phyloP scores from a whole-genome alignment of 2,113 vertebrate species.

The Heterotis niloticus region DNA sequence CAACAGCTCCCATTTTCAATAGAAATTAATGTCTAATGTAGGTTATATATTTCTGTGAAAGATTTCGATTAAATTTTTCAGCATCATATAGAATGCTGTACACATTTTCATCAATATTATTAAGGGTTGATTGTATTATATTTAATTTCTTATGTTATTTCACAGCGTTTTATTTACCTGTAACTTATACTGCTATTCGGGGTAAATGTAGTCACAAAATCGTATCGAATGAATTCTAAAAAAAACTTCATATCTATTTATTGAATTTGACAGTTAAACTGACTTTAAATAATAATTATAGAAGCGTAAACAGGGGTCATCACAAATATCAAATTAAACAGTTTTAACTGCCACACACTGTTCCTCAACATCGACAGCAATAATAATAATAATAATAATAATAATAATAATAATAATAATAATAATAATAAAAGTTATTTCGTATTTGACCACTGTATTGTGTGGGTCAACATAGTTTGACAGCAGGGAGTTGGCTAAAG shows the following conservation, averaged over 20 bases:
- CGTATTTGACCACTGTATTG: background rate
- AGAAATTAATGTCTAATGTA: conserved; percentile 84
- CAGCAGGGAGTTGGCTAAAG: too few relatives aligned
- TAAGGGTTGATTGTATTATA: conserved; percentile 78
- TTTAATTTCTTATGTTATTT: conserved; percentile 81
- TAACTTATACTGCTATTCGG: conserved; percentile 99
- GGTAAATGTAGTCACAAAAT: conserved; percentile 88
- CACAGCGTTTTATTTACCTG: conserved; percentile 80
- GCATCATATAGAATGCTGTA: conserved; percentile 84
- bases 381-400: background rate
- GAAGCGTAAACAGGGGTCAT: background rate
- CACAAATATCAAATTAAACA: background rate
- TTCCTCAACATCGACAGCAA: background rate
- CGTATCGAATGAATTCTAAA: conserved; percentile 97
- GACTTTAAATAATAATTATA: background rate
- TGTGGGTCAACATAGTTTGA: too few relatives aligned
- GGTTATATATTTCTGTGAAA: conserved; percentile 88
- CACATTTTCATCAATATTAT: conserved; percentile 76
- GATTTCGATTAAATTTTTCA: conserved; percentile 85
- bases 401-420: background rate
- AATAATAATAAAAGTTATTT: background rate
- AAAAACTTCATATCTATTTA: conserved; percentile 51
- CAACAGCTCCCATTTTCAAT: conserved; percentile 54
- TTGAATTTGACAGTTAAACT: conserved; percentile 42
- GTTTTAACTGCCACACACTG: background rate